These are phyloP conservation scores for Catostylus mosaicus DNA, from an alignment of 30 jellyfish, hydroid and myxozoan genomes.

Conservation along the genomic window DNA sequence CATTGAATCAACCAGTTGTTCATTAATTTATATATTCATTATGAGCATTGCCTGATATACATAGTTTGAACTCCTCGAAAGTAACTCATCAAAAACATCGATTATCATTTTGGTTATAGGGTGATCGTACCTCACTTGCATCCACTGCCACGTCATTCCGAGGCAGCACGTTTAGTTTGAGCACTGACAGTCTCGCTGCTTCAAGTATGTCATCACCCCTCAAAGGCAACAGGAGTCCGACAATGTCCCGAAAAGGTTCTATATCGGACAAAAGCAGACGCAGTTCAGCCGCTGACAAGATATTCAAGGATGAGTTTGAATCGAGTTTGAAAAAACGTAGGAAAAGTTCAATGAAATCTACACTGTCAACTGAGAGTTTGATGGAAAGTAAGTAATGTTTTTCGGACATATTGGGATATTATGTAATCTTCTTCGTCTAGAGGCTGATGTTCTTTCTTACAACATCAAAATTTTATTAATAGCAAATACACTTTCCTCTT, in stretches of 20 bases:
- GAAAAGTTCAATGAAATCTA: slow-evolving; percentile 61
- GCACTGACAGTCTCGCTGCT: slow-evolving; percentile 66
- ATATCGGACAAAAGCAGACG: slow-evolving; percentile 65
- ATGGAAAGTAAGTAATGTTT: slow-evolving; percentile 65
- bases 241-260: slow-evolving; percentile 49
- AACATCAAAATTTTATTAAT: not conserved
- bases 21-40: not conserved
- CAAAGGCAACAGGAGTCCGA: slow-evolving; percentile 53
- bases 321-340: slow-evolving; percentile 44
- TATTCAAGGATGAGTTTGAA: slow-evolving; percentile 75
- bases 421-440: not conserved
- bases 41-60: too few relatives aligned
- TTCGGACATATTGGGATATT: not conserved
- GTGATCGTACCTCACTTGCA: slow-evolving; percentile 77
- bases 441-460: not conserved
- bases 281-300: slow-evolving; percentile 82
- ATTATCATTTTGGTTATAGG: slow-evolving; percentile 24
- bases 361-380: slow-evolving; percentile 73
- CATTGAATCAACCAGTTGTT: not conserved
- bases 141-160: slow-evolving; percentile 76
- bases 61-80: too few relatives aligned
- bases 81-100: too few relatives aligned
- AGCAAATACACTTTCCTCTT: not conserved
- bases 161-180: slow-evolving; percentile 73
- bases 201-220: slow-evolving; percentile 38